Conservation (phyloP, 1,140 invertebrate genomes). For the Scaptomyza pallida region DNA sequence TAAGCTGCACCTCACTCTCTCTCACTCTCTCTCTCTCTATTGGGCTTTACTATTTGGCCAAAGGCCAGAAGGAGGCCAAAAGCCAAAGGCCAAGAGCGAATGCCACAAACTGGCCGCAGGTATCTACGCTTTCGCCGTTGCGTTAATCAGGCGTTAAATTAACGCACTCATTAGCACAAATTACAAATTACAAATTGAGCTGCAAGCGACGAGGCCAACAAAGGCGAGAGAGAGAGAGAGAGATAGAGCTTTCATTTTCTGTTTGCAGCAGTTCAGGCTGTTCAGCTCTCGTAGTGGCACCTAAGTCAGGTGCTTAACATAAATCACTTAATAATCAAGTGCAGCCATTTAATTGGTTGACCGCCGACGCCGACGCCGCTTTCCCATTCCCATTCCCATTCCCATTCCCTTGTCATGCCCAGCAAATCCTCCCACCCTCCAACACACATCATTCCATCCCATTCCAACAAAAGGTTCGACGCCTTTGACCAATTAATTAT, state of each 20-base stretch:
- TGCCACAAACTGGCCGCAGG: constrained; percentile 46
- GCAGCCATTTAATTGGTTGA: constrained; percentile 74
- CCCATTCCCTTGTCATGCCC: constrained; percentile 3
- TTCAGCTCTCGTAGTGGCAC: not conserved
- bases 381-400: constrained; percentile 9
- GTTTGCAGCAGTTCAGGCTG: not conserved
- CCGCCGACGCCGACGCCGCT: too few relatives aligned
- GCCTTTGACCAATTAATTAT: constrained; percentile 67
- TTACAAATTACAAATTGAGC: constrained; percentile 80
- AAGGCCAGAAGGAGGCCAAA: constrained; percentile 7
- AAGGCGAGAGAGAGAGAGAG: not conserved
- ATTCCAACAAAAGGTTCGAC: constrained; percentile 14
- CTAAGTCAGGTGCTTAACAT: constrained; percentile 75
- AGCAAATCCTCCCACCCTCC: too few relatives aligned
- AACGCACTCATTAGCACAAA: constrained; percentile 81
- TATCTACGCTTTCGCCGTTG: constrained; percentile 21
- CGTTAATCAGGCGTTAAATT: constrained; percentile 81
- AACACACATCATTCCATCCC: constrained; percentile 1
- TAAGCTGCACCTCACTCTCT: constrained; percentile 23
- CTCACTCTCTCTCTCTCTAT: not conserved
- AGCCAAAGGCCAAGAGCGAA: constrained; percentile 6
- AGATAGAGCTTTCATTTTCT: too few relatives aligned
- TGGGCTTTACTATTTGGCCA: constrained; percentile 37
- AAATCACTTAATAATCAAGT: constrained; percentile 81
- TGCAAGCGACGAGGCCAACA: constrained; percentile 39